Percentiles rank a stretch among this genome's conserved stretches.
These are phyloP conservation scores for Torymus auratus DNA, from an alignment of 2,888 invertebrate species.

Conservation along the genomic window DNA sequence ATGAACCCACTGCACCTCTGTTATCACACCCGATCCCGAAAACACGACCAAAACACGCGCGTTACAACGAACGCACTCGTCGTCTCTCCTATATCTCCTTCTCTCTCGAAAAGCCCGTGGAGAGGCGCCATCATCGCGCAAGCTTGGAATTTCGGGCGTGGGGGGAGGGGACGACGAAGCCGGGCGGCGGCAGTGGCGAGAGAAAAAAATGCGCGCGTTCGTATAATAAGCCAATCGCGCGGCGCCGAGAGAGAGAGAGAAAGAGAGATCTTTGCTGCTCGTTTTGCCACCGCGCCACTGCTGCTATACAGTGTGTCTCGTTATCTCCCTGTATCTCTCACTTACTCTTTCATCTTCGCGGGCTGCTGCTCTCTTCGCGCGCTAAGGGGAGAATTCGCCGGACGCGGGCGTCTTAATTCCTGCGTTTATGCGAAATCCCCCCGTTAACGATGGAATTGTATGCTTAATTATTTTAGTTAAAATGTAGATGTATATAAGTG, in stretches of 20 bases:
- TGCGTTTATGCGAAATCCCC: no score
- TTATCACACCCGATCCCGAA: conserved; percentile 20
- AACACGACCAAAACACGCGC: conserved; percentile 36
- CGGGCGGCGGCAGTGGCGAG: neutral
- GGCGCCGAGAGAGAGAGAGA: conserved; percentile 20
- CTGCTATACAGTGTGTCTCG: conserved; percentile 48
- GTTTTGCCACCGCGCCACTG: no score
- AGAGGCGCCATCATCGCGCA: conserved; percentile 49
- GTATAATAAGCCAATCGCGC: conserved; percentile 55
- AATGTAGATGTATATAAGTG: no score
- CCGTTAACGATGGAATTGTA: no score
- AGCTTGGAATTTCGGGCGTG: conserved; percentile 50
- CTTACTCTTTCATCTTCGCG: conserved; percentile 55
- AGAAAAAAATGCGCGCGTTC: conserved; percentile 30
- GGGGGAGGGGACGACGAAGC: neutral
- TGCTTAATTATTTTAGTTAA: no score
- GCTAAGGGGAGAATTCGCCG: no score
- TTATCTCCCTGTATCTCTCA: conserved; percentile 55
- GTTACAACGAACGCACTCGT: neutral
- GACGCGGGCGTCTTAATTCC: no score
- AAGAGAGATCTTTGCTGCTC: no score
- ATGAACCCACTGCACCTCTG: no score
- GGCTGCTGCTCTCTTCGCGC: conserved; percentile 25
- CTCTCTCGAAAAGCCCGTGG: neutral
- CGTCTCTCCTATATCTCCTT: no score